A percentile compares a stretch with the other conserved stretches of the same genome.
Conservation (phyloP, 2,797 vertebrate species). For the Notamacropus eugenii region DNA sequence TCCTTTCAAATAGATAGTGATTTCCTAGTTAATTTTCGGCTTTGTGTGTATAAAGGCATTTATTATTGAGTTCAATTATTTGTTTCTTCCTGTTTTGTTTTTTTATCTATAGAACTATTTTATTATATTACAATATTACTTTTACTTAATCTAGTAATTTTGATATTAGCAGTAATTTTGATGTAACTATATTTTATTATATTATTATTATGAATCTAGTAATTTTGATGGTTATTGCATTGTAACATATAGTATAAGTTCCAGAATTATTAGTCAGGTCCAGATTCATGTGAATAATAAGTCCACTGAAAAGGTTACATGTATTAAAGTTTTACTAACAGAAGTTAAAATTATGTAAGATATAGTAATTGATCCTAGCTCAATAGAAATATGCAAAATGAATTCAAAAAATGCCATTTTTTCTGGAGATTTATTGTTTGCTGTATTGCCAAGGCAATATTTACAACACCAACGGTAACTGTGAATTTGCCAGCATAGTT, state of each 20-base stretch:
- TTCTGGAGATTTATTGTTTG: neutral
- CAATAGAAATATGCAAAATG: neutral
- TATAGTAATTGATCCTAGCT: neutral
- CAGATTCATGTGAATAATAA: neutral
- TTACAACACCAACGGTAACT: too few species aligned
- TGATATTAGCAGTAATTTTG: neutral
- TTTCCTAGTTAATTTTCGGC: neutral
- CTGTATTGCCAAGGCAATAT: too few species aligned
- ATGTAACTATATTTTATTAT: neutral
- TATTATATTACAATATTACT: neutral
- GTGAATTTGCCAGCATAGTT: too few species aligned
- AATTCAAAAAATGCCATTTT: neutral
- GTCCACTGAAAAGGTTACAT: neutral
- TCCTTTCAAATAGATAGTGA: neutral
- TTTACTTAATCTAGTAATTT: neutral
- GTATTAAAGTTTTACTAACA: neutral
- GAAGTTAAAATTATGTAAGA: neutral
- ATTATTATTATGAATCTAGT: neutral
- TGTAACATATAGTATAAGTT: neutral
- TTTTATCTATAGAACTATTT: neutral
- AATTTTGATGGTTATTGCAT: neutral
- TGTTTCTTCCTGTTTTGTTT: neutral
- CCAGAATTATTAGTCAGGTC: neutral
- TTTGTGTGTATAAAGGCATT: neutral
- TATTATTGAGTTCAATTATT: neutral